Conservation (phyloP, 2,797 vertebrate species). For the Syngnathus rostellatus region DNA sequence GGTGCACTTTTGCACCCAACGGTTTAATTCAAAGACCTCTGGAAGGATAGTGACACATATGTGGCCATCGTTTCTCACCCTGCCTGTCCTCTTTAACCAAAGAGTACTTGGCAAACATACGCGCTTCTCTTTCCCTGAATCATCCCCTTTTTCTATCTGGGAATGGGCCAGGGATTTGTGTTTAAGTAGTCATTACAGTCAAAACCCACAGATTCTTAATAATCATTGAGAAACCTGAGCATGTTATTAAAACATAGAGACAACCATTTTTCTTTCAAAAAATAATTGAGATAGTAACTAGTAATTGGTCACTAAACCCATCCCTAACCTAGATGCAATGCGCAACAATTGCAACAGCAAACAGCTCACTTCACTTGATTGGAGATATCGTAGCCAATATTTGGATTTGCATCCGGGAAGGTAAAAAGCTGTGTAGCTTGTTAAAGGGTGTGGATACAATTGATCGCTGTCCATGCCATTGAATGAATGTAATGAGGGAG, state of each 20-base stretch:
- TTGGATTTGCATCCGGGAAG: conserved; percentile 68
- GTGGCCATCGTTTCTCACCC: conserved; percentile 50
- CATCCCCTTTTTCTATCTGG: conserved; percentile 6
- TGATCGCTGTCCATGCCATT: conserved; percentile 58
- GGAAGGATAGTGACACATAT: conserved; percentile 32
- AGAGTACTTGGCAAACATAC: conserved; percentile 54
- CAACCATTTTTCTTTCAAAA: background rate
- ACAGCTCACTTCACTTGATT: conserved; percentile 58
- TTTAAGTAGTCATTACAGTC: background rate
- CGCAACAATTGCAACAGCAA: conserved; percentile 27
- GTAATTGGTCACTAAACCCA: background rate
- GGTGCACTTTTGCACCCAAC: conserved; percentile 20
- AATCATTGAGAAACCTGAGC: background rate
- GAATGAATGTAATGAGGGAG: conserved; percentile 58
- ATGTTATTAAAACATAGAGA: background rate
- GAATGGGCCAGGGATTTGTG: no score
- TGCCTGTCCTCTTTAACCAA: conserved; percentile 20
- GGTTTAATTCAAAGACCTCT: conserved; percentile 43
- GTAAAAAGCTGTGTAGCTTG: conserved; percentile 62
- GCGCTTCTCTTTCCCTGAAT: conserved; percentile 29
- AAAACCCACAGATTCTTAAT: background rate
- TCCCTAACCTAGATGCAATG: conserved; percentile 21
- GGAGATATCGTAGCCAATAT: conserved; percentile 63
- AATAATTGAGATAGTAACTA: no score
- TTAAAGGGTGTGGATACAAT: conserved; percentile 58